Conservation (phyloP, 2,797 vertebrate species). For the Microhierax caerulescens region DNA sequence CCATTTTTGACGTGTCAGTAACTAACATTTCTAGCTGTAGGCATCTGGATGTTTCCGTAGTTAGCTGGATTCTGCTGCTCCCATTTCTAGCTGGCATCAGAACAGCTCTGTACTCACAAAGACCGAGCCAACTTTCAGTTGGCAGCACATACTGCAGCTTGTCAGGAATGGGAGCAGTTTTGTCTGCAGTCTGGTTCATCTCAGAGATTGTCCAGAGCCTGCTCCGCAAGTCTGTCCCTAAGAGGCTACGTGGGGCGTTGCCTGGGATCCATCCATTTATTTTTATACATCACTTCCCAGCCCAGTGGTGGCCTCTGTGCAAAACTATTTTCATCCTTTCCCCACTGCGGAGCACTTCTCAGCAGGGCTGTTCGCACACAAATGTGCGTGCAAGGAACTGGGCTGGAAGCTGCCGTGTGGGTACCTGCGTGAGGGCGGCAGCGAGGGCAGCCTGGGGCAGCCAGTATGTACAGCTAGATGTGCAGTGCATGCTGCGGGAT, state of each 20-base stretch:
- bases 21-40: neutral
- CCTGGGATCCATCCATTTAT: neutral
- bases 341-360: neutral
- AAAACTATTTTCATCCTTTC: neutral
- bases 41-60: neutral
- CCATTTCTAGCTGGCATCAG: constrained; percentile 22
- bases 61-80: constrained; percentile 10
- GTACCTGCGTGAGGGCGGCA: rapidly evolving
- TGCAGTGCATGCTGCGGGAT: neutral
- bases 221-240: neutral
- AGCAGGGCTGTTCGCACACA: neutral
- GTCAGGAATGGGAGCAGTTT: neutral
- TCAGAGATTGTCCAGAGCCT: constrained; percentile 3
- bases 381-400: rapidly evolving
- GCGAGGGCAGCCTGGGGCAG: neutral
- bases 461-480: rapidly evolving
- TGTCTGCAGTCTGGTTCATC: neutral
- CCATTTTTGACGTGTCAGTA: neutral
- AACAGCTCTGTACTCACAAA: neutral
- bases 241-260: neutral
- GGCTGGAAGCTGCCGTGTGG: rapidly evolving
- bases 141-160: constrained; percentile 9
- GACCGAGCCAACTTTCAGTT: neutral
- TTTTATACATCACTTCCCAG: neutral
- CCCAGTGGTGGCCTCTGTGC: neutral